A percentile compares a stretch with the other conserved stretches of the same genome.
Evolutionary conservation across 2,797 vertebrate genomes (phyloP).

Genomic region (Sebastes iracundus): DNA sequence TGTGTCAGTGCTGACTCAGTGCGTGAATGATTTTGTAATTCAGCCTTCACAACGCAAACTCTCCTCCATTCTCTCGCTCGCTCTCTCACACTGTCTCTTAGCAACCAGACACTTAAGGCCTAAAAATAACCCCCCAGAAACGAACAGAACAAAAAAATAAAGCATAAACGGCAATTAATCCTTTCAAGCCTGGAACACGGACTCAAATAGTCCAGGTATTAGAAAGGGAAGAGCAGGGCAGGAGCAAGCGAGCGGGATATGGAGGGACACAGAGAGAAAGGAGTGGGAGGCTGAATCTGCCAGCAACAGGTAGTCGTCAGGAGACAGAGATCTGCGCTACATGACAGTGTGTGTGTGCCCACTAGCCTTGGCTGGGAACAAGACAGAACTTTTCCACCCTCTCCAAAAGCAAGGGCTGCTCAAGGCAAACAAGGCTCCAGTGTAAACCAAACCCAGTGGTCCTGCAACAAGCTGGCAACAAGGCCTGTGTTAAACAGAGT

Average conservation of each 20-base stretch:
- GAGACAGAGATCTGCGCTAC: constrained; percentile 69
- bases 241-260: constrained; percentile 9
- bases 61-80: constrained; percentile 69
- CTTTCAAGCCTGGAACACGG: constrained; percentile 78
- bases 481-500: constrained; percentile 14
- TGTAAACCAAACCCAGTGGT: constrained; percentile 20
- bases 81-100: constrained; percentile 81
- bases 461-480: constrained; percentile 42
- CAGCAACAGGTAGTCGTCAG: constrained; percentile 85
- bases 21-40: constrained; percentile 85
- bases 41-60: constrained; percentile 85
- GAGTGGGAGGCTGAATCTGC: constrained; percentile 62
- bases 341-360: constrained; percentile 28
- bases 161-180: constrained; percentile 86
- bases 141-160: constrained; percentile 86
- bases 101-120: constrained; percentile 88
- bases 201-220: constrained; percentile 81
- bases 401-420: constrained; percentile 39
- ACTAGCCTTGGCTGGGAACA: constrained; percentile 46
- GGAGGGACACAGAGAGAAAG: constrained; percentile 32
- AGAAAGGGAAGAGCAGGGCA: constrained; percentile 52
- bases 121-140: constrained; percentile 87
- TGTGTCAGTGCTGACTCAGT: constrained; percentile 84
- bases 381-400: constrained; percentile 61
- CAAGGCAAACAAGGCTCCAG: constrained; percentile 51